Evolutionary conservation across 2,888 invertebrate genomes (phyloP).

Genomic region (Eledona agricola): DNA sequence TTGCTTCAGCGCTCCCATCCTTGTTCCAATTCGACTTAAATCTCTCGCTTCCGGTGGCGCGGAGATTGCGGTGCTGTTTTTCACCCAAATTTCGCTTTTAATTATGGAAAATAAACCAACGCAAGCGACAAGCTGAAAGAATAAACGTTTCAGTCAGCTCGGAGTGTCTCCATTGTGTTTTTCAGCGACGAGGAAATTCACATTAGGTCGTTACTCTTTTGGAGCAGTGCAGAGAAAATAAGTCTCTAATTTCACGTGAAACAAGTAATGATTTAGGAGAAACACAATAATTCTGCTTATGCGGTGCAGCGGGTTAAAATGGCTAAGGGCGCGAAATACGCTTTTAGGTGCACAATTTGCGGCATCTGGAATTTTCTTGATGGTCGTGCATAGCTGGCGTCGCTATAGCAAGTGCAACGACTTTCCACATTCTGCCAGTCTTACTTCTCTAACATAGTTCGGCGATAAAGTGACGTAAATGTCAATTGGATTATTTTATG

Average conservation of each 20-base stretch:
- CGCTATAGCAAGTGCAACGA: constrained; percentile 2
- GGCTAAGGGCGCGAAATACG: not conserved
- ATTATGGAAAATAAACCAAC: constrained; percentile 30
- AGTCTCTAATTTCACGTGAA: too few relatives aligned
- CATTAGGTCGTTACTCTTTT: too few relatives aligned
- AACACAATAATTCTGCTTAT: constrained; percentile 9
- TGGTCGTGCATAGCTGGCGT: constrained; percentile 16
- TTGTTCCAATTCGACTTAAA: constrained; percentile 30
- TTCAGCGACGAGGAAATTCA: too few relatives aligned
- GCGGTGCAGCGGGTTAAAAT: constrained; percentile 6
- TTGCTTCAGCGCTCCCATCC: constrained; percentile 41
- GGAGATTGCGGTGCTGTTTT: constrained; percentile 25
- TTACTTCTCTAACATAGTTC: too few relatives aligned
- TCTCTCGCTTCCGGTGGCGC: constrained; percentile 19
- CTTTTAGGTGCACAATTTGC: constrained; percentile 11
- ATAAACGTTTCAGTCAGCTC: constrained; percentile 10
- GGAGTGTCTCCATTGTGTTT: too few relatives aligned
- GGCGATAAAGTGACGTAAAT: too few relatives aligned
- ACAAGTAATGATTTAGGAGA: too few relatives aligned
- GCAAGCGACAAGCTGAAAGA: constrained; percentile 12
- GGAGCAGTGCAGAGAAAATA: too few relatives aligned
- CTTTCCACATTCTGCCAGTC: constrained; percentile 1
- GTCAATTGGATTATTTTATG: not conserved
- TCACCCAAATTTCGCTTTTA: constrained; percentile 24
- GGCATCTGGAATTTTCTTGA: constrained; percentile 21